phyloP scores from a whole-genome alignment of 2,797 vertebrate genomes.

The Gambelia wislizenii region DNA sequence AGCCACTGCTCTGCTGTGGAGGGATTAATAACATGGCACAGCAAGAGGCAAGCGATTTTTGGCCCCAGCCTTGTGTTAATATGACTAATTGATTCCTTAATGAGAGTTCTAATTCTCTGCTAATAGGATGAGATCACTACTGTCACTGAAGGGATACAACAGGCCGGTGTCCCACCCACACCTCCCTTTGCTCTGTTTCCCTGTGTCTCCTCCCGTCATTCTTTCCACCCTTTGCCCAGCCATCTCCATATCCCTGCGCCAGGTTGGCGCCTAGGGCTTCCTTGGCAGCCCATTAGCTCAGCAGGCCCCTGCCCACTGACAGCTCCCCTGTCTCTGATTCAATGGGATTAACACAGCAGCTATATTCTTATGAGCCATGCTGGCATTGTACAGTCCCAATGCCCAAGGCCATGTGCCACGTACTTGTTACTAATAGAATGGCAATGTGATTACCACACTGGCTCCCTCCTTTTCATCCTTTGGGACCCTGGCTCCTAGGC shows the following conservation, averaged over 20 bases:
- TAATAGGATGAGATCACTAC: conserved; percentile 23
- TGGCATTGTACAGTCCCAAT: conserved; percentile 3
- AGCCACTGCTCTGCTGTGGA: background rate
- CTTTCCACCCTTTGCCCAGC: conserved; percentile 14
- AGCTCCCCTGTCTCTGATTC: conserved; percentile 27
- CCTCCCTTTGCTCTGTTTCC: background rate
- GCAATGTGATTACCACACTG: background rate
- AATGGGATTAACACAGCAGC: conserved; percentile 16
- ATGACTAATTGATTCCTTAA: conserved; percentile 27
- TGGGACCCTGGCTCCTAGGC: background rate
- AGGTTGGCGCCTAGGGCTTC: conserved; percentile 24
- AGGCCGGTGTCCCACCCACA: background rate
- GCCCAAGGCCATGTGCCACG: conserved; percentile 2
- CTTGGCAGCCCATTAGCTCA: conserved; percentile 39
- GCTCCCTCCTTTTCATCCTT: background rate
- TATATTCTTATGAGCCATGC: background rate
- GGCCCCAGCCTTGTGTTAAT: conserved; percentile 15
- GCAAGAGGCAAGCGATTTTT: conserved; percentile 30
- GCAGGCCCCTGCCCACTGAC: conserved; percentile 13
- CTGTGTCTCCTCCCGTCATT: background rate
- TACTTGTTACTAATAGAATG: background rate
- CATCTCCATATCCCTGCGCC: background rate
- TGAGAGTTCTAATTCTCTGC: conserved; percentile 29
- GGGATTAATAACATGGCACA: conserved; percentile 11
- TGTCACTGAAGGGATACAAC: background rate